phyloP scores from a whole-genome alignment of 2,888 invertebrate species.

The Chouioia cunea region DNA sequence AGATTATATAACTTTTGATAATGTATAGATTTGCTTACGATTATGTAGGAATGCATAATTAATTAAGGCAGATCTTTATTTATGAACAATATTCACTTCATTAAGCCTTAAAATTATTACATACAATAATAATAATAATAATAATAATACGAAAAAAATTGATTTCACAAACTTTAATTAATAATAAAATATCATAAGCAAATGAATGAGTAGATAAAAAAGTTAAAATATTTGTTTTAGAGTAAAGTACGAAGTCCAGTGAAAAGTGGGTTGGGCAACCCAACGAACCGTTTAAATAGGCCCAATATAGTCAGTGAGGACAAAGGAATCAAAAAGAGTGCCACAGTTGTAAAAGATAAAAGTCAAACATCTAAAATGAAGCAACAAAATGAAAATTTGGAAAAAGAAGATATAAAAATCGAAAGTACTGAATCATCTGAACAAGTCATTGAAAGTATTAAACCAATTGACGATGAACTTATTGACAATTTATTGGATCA shows the following conservation, averaged over 20 bases:
- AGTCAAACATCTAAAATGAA: conserved; percentile 49
- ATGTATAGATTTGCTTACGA: too few relatives aligned
- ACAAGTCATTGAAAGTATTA: conserved; percentile 29
- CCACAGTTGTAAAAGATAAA: conserved; percentile 35
- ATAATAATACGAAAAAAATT: too few relatives aligned
- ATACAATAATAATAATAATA: too few relatives aligned
- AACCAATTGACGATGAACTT: conserved; percentile 29
- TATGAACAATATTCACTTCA: too few relatives aligned
- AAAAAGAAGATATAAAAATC: conserved; percentile 34
- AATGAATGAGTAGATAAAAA: too few relatives aligned
- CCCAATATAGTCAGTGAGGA: conserved; percentile 24
- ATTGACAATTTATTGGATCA: conserved; percentile 27
- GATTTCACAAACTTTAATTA: too few relatives aligned
- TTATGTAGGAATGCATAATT: background rate
- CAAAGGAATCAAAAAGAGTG: conserved; percentile 49
- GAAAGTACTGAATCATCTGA: conserved; percentile 35
- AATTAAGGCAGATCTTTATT: background rate
- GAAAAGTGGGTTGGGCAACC: conserved; percentile 42
- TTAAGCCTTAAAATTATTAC: too few relatives aligned
- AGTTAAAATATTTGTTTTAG: conserved; percentile 35
- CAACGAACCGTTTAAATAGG: conserved; percentile 44
- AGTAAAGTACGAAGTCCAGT: conserved; percentile 45
- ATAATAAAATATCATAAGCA: too few relatives aligned
- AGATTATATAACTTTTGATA: background rate
- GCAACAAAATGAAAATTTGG: conserved; percentile 44